These are phyloP conservation scores for Neosalanx taihuensis DNA, from an alignment of 2,797 vertebrate species.

Conservation along the genomic window DNA sequence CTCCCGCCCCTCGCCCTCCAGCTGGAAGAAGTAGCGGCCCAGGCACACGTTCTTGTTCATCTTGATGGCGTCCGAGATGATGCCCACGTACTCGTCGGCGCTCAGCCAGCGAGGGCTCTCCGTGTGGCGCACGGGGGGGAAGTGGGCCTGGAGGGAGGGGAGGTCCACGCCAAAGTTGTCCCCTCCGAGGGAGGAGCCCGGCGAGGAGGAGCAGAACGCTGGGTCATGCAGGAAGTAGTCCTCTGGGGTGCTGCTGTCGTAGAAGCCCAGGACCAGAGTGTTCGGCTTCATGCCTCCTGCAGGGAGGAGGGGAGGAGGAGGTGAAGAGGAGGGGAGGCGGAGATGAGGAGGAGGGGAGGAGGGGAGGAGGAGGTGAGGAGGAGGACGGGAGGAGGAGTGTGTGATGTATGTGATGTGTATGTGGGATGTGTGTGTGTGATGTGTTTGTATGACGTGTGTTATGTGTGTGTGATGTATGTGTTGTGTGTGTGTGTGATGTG, in stretches of 20 bases:
- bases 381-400: no score
- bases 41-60: constrained; percentile 92
- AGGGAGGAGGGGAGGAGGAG: neutral
- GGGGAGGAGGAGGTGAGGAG: no score
- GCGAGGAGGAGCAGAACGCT: constrained; percentile 70
- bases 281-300: constrained; percentile 94
- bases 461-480: no score
- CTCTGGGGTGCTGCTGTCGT: constrained; percentile 81
- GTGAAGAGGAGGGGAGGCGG: no score
- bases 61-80: constrained; percentile 85
- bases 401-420: neutral
- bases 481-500: no score
- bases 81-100: constrained; percentile 84
- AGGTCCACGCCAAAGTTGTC: constrained; percentile 82
- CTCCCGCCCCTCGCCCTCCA: constrained; percentile 71
- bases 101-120: constrained; percentile 78
- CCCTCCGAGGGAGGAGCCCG: constrained; percentile 56
- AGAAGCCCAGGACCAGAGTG: constrained; percentile 86
- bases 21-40: constrained; percentile 80
- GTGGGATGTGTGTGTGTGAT: no score
- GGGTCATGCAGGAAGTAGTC: constrained; percentile 87
- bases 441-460: no score
- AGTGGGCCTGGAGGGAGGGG: constrained; percentile 83
- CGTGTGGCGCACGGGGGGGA: constrained; percentile 78
- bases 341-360: no score